These are phyloP conservation scores for honey bee (Apis mellifera) DNA, from an alignment of 1,140 invertebrate species.

Conservation along the genomic window DNA sequence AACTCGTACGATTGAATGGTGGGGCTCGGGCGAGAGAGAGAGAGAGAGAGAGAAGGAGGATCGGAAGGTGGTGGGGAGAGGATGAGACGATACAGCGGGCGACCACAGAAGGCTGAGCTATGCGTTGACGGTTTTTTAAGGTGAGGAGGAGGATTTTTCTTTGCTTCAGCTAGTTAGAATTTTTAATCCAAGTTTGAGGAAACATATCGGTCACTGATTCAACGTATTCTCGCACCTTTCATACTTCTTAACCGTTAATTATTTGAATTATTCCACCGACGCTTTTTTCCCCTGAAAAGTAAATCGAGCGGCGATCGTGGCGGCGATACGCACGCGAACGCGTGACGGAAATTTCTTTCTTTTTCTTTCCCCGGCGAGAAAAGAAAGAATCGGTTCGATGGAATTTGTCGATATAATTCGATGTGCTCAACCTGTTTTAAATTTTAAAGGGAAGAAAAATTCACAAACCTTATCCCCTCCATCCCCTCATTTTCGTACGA, in stretches of 20 bases:
- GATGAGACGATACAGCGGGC: slow-evolving; percentile 10
- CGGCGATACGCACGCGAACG: slow-evolving; percentile 23
- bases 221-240: no score
- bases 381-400: neutral
- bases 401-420: neutral
- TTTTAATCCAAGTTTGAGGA: no score
- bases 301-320: neutral
- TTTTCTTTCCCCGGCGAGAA: neutral
- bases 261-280: neutral
- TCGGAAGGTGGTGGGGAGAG: neutral
- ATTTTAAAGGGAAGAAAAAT: neutral
- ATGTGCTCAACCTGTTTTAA: neutral
- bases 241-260: no score
- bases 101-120: neutral
- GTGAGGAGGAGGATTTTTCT: no score
- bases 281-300: neutral
- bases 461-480: no score
- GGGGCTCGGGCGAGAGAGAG: neutral
- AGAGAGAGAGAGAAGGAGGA: neutral
- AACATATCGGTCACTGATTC: no score
- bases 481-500: no score
- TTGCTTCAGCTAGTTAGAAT: no score
- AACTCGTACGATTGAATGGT: neutral
- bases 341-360: slow-evolving; percentile 21
- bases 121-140: no score